Conservation (phyloP, 2,888 invertebrate genomes). For the Perizoma affinitatum region DNA sequence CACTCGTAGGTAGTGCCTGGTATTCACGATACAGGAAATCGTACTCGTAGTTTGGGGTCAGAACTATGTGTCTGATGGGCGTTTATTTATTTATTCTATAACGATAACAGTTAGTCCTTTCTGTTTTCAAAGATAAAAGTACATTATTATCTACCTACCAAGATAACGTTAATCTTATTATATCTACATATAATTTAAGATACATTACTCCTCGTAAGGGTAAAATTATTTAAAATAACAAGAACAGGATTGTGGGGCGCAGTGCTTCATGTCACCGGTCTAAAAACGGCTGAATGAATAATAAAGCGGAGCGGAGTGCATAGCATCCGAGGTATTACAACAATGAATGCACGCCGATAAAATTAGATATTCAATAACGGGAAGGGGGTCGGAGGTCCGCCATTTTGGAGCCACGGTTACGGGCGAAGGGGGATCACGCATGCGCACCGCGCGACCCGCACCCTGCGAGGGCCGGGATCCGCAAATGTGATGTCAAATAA, state of each 20-base stretch:
- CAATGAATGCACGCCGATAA: slow-evolving; percentile 76
- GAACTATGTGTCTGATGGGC: no score
- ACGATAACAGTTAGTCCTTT: no score
- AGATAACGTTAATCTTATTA: no score
- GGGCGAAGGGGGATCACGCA: slow-evolving; percentile 76
- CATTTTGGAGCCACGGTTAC: slow-evolving; percentile 76
- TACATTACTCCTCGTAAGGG: no score
- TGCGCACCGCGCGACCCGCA: slow-evolving; percentile 73
- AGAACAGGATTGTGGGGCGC: background rate
- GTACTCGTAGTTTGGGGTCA: no score
- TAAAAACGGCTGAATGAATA: slow-evolving; percentile 41
- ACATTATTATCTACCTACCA: no score
- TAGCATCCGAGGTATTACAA: slow-evolving; percentile 59
- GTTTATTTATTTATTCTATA: no score
- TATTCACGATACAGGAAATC: no score
- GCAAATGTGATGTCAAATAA: slow-evolving; percentile 80
- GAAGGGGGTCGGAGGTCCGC: slow-evolving; percentile 79
- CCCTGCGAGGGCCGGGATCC: slow-evolving; percentile 77
- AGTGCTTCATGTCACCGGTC: slow-evolving; percentile 7
- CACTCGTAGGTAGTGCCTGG: no score
- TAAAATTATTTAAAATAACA: no score
- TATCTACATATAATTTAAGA: no score
- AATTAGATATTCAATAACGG: slow-evolving; percentile 83
- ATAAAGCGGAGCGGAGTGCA: slow-evolving; percentile 56
- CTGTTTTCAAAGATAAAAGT: no score